Evolutionary conservation across 2,888 invertebrate species (phyloP), one percentile per base, ranked within the genome.

Genomic region (Amblyjoppa fuscipennis): DNA sequence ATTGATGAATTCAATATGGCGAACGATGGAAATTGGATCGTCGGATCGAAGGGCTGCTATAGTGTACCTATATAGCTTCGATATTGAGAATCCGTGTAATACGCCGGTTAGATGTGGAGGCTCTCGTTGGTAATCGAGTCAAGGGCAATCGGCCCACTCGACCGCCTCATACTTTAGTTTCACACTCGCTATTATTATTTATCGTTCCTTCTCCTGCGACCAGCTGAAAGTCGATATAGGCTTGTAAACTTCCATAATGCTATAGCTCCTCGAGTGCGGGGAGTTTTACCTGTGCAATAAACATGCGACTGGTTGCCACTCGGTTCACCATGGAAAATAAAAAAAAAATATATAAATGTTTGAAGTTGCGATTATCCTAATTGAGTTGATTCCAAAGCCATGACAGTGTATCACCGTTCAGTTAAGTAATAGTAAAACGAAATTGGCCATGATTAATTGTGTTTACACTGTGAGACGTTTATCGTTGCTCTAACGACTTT

Each of bases 111-210:
- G 9, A 11, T 69, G 51, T 41, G 34, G 76, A 80, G 28, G 51
- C 68, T 61, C 51, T 73, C 64, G 34, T 34, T 34, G 85, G 85
- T 85, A 85, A 85, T 85, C 80, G 85, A 85, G 85, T 85, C 85
- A 85, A 85, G 85, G 85, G 83, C 85, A 85, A 85, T 83, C 85
- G 83, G 85, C 74, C 85, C 83, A 83, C 80, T 85, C 85, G 83
- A 85, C 83, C 85, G 83, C 71, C 83, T 85, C 73, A 85, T 80
- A 73, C 83, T 83, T 76, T 73, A 77, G 85, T 85, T 85, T 85
- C 80, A 85, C 77, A 83, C 83, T 73, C 77, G 73, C 73, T 73
- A 80, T 85, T 85, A 80, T 85, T 64, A 64, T 64, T 64, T 64
- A 64, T 64, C 64, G 64, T 64, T 34, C 4, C 34, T 73, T 80